Evolutionary conservation across 2,888 invertebrate genomes (phyloP).

Genomic region (Eristalinus aeneus): DNA sequence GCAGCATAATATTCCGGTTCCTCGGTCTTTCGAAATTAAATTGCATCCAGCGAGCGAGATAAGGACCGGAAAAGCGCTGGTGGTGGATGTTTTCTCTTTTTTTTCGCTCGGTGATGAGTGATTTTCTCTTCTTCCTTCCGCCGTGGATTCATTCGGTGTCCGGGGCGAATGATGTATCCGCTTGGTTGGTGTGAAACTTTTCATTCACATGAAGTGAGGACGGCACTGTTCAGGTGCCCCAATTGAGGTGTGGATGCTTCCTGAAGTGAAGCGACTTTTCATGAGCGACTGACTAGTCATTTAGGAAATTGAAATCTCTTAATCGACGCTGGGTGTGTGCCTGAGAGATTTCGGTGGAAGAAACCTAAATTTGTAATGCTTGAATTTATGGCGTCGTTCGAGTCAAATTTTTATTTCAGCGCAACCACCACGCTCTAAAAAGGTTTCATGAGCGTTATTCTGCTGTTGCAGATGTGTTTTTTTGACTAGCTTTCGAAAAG

Average conservation of each 20-base stretch:
- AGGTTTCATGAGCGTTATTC: too few species aligned
- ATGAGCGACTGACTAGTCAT: slow-evolving; percentile 46
- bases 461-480: too few species aligned
- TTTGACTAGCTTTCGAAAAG: too few species aligned
- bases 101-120: slow-evolving; percentile 15
- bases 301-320: slow-evolving; percentile 26
- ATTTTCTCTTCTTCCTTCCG: not conserved
- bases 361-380: slow-evolving; percentile 25
- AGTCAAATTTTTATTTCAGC: not conserved
- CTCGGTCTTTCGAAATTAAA: slow-evolving; percentile 32
- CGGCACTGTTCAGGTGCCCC: slow-evolving; percentile 47
- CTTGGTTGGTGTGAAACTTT: not conserved
- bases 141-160: not conserved
- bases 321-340: slow-evolving; percentile 14
- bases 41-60: slow-evolving; percentile 12
- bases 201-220: slow-evolving; percentile 7
- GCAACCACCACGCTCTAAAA: too few species aligned
- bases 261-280: slow-evolving; percentile 22
- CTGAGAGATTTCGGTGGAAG: slow-evolving; percentile 26
- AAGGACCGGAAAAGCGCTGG: slow-evolving; percentile 10
- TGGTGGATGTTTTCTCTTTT: not conserved
- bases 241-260: slow-evolving; percentile 44
- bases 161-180: not conserved
- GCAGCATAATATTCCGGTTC: slow-evolving; percentile 45
- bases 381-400: not conserved